Evolutionary conservation across 2,888 invertebrate species (phyloP).

Genomic region (Sisyra terminalis): DNA sequence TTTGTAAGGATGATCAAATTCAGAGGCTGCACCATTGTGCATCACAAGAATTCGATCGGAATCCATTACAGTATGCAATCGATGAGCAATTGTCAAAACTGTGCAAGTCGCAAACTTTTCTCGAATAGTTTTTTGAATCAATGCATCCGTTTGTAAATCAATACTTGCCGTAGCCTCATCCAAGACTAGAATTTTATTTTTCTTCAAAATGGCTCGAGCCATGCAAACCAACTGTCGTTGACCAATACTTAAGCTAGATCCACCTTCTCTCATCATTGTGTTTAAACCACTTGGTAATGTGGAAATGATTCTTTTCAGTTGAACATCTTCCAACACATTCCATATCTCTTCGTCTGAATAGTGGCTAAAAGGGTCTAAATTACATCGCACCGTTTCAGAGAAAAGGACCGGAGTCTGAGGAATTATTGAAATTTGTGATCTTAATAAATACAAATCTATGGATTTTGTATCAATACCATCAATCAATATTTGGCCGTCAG

Average conservation of each 20-base stretch:
- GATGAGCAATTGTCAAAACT: conserved; percentile 82
- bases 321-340: conserved; percentile 76
- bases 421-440: conserved; percentile 73
- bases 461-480: conserved; percentile 68
- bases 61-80: conserved; percentile 85
- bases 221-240: conserved; percentile 80
- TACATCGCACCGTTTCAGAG: conserved; percentile 77
- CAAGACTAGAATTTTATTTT: conserved; percentile 69
- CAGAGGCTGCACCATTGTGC: conserved; percentile 60
- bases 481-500: conserved; percentile 67
- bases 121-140: conserved; percentile 78
- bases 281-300: conserved; percentile 57
- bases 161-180: conserved; percentile 87
- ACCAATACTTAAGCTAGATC: conserved; percentile 80
- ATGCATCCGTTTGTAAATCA: conserved; percentile 79
- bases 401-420: conserved; percentile 91
- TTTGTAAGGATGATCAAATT: conserved; percentile 57
- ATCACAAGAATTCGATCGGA: conserved; percentile 72
- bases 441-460: conserved; percentile 70
- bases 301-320: conserved; percentile 64
- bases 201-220: conserved; percentile 67
- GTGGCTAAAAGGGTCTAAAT: conserved; percentile 77
- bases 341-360: conserved; percentile 74
- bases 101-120: conserved; percentile 76
- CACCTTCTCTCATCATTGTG: conserved; percentile 79